Base-by-base conservation (phyloP, 2,797 vertebrate species). In the Centropyge bicolor region DNA sequence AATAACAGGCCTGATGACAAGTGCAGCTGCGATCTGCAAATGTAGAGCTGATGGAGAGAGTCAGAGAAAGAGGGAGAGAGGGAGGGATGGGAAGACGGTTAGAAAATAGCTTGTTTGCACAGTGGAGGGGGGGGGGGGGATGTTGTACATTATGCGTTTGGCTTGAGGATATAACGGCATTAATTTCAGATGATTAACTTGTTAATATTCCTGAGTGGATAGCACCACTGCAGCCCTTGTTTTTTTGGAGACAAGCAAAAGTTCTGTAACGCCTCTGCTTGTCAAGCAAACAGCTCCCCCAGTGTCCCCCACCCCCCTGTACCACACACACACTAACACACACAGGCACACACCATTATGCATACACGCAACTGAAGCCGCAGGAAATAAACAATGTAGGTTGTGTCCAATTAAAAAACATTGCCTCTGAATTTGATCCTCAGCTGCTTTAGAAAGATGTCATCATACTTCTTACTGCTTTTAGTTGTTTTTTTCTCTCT, bases 141-240 rank as follows among this genome's bases (percentile, higher is more conserved):
- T 67, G 56, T 63, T 73, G 76, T 70, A 65, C 67, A 63, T 81
- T 78, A 59, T 84, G 78, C 77, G 75, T 87, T 86, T 90, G 86
- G 87, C 91, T 85, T 70, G 72, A 83, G 90, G 91, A 86, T 66
- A 86, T 80, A 80, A 76, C 80, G 41, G 78, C 77, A 76, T 92
- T 94, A 86, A 92, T 94, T 95, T 93, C 89, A 92, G 83, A 91
- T 90, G 90, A 94, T 93, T 93, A 91, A 93, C 88, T 92, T 90
- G 86, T 92, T 91, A 89, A 92, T 94, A 88, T 92, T 91, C 89
- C 87, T 89, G 68, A 63, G 86, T 82, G 91, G 76, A 86, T 81
- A 52, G 81, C 83, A 64, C 65, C 79, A 72, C 75, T 65, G 74
- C 70, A 20, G 78, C 86, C 74, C 70, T 88, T 51, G 60, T 64